These are phyloP conservation scores for Herminia tarsipennalis DNA, from an alignment of 2,888 invertebrate species.

Conservation along the genomic window DNA sequence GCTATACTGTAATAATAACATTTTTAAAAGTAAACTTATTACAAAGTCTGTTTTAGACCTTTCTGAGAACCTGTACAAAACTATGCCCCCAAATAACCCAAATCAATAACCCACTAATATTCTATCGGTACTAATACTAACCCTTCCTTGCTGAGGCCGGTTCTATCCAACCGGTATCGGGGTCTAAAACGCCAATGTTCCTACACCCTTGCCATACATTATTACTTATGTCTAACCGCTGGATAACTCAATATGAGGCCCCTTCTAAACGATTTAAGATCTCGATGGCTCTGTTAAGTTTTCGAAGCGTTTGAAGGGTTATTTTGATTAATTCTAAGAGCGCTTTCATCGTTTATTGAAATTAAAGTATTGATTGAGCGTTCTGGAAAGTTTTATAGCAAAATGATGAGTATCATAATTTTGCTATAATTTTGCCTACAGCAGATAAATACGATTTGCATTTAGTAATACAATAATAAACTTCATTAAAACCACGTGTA, in stretches of 20 bases:
- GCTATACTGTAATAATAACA: not conserved
- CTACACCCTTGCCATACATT: slow-evolving; percentile 71
- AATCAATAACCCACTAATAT: slow-evolving; percentile 42
- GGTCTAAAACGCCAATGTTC: slow-evolving; percentile 54
- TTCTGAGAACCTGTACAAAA: not conserved
- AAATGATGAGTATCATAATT: too few relatives aligned
- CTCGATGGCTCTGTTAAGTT: slow-evolving; percentile 71
- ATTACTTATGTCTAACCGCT: slow-evolving; percentile 75
- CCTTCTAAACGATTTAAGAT: slow-evolving; percentile 79
- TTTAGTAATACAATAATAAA: too few relatives aligned
- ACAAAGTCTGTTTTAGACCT: not conserved
- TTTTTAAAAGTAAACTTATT: not conserved
- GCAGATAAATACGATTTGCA: too few relatives aligned
- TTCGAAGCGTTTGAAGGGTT: slow-evolving; percentile 60
- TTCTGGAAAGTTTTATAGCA: slow-evolving; percentile 25
- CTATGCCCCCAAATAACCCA: slow-evolving; percentile 4
- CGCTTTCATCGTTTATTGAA: slow-evolving; percentile 47
- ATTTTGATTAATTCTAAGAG: slow-evolving; percentile 74
- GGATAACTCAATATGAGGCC: slow-evolving; percentile 76
- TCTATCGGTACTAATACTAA: slow-evolving; percentile 61
- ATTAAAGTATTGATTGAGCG: slow-evolving; percentile 37
- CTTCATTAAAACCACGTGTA: too few relatives aligned
- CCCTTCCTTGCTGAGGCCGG: slow-evolving; percentile 62
- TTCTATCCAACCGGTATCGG: slow-evolving; percentile 62
- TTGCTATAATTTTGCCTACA: too few relatives aligned